Evolutionary conservation across 2,888 invertebrate genomes (phyloP).

Genomic region (Omphaloscelis lunosa): DNA sequence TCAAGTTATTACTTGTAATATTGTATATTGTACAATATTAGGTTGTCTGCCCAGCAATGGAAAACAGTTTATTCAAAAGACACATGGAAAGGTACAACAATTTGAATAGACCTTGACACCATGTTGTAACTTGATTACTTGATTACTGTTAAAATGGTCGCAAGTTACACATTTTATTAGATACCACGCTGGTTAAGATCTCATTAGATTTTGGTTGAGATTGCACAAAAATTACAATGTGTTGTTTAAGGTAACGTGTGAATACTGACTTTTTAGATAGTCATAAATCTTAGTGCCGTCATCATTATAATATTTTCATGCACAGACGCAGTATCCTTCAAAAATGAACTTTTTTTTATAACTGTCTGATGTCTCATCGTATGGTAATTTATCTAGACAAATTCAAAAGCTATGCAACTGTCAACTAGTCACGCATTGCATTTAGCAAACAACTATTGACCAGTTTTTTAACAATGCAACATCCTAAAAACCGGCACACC

Average conservation of each 20-base stretch:
- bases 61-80: constrained; percentile 10
- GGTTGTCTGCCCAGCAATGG: background rate
- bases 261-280: background rate
- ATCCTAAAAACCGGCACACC: constrained; percentile 45
- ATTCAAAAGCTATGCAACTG: constrained; percentile 5
- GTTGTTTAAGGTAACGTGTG: constrained; percentile 17
- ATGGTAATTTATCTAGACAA: background rate
- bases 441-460: constrained; percentile 29
- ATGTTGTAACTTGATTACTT: constrained; percentile 38
- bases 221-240: constrained; percentile 15
- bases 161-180: constrained; percentile 48
- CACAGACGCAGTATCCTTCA: background rate
- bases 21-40: too few relatives aligned
- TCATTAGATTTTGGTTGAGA: constrained; percentile 30
- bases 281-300: background rate
- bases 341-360: background rate
- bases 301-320: background rate
- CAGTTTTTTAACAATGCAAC: constrained; percentile 14
- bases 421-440: constrained; percentile 25
- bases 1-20: too few relatives aligned
- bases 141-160: constrained; percentile 21
- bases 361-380: background rate
- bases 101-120: constrained; percentile 26
- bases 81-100: constrained; percentile 17
- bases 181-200: constrained; percentile 16